Evolutionary conservation across 2,113 vertebrate genomes (phyloP).

Genomic region (Ictalurus punctatus): DNA sequence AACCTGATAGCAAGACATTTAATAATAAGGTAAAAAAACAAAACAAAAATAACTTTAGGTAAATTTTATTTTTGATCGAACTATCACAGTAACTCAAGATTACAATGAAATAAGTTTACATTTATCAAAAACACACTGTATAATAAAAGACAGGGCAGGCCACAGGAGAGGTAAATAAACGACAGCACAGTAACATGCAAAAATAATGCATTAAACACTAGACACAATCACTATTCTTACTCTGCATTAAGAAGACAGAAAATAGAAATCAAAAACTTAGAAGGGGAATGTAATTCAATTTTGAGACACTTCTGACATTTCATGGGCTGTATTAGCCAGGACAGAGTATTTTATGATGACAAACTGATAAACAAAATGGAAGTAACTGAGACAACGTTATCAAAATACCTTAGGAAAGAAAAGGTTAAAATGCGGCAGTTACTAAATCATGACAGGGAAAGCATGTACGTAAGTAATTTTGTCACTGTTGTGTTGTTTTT

Average conservation of each 20-base stretch:
- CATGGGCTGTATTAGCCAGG: not conserved
- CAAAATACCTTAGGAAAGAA: not conserved
- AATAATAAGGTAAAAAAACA: too few relatives aligned
- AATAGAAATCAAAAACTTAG: not conserved
- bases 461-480: too few relatives aligned
- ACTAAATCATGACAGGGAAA: not conserved
- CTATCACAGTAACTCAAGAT: not conserved
- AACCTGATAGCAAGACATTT: too few relatives aligned
- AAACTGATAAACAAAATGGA: not conserved
- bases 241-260: not conserved
- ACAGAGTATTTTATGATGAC: not conserved
- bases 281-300: not conserved
- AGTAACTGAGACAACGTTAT: not conserved
- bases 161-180: not conserved
- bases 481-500: not conserved
- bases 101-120: not conserved
- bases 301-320: not conserved
- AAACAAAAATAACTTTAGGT: not conserved
- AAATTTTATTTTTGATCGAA: not conserved
- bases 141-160: not conserved
- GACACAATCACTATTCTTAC: not conserved
- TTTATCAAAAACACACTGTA: not conserved
- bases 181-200: not conserved
- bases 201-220: not conserved
- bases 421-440: not conserved